A percentile compares a stretch with the other conserved stretches of the same genome.
phyloP scores from a whole-genome alignment of 1,140 invertebrate species.

The Riptortus pedestris region DNA sequence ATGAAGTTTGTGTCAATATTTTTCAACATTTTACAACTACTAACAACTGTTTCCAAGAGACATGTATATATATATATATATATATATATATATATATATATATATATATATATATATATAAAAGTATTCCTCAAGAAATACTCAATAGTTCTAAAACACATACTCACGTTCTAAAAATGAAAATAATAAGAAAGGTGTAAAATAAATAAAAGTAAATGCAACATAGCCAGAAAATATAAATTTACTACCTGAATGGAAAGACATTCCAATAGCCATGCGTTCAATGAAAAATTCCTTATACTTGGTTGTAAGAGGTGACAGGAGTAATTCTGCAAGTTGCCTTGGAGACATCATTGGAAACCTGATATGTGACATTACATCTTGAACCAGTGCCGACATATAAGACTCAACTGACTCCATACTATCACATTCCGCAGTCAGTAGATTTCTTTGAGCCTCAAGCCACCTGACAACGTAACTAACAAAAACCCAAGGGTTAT shows the following conservation, averaged over 20 bases:
- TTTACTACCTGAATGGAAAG: slow-evolving; percentile 65
- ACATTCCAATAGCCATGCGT: slow-evolving; percentile 78
- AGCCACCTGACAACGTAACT: slow-evolving; percentile 67
- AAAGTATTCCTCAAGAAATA: too few relatives aligned
- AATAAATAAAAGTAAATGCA: too few relatives aligned
- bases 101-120: too few relatives aligned
- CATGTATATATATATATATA: too few relatives aligned
- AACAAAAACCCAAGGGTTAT: slow-evolving; percentile 25
- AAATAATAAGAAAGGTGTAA: background rate
- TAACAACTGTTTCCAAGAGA: too few relatives aligned
- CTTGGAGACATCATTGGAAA: slow-evolving; percentile 88
- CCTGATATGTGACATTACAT: slow-evolving; percentile 65
- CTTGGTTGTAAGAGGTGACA: slow-evolving; percentile 63
- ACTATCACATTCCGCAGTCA: slow-evolving; percentile 39
- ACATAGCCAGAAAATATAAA: too few relatives aligned
- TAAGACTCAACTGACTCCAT: slow-evolving; percentile 43
- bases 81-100: too few relatives aligned
- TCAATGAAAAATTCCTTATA: slow-evolving; percentile 83
- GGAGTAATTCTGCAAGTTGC: slow-evolving; percentile 66
- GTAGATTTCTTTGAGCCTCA: slow-evolving; percentile 47
- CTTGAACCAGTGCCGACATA: slow-evolving; percentile 54
- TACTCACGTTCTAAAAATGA: too few relatives aligned
- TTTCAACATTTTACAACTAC: too few relatives aligned
- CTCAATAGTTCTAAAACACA: too few relatives aligned
- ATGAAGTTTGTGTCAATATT: too few relatives aligned